A percentile compares a stretch with the other conserved stretches of the same genome.
Evolutionary conservation across 2,888 invertebrate genomes (phyloP).

Genomic region (Caenorhabditis sp.): DNA sequence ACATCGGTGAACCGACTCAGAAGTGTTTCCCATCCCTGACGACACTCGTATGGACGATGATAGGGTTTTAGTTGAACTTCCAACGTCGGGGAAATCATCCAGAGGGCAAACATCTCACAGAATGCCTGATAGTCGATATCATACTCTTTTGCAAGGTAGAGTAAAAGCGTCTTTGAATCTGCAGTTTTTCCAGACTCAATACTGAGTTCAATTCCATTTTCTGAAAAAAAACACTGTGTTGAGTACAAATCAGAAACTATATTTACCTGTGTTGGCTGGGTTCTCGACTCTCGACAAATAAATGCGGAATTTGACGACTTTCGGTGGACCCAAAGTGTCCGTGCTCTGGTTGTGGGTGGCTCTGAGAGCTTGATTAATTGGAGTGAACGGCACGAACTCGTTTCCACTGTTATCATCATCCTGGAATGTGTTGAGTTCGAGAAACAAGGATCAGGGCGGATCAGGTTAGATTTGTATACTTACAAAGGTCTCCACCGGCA

Average conservation of each 20-base stretch:
- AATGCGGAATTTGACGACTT: constrained; percentile 52
- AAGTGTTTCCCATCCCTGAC: constrained; percentile 54
- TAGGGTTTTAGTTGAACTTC: constrained; percentile 63
- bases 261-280: constrained; percentile 5
- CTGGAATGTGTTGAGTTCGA: neutral
- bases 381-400: constrained; percentile 42
- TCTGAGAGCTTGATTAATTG: constrained; percentile 39
- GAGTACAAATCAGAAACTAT: neutral
- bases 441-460: too few relatives aligned
- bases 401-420: neutral
- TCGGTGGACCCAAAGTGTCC: constrained; percentile 35
- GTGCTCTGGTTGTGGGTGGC: constrained; percentile 47
- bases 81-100: constrained; percentile 62
- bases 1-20: constrained; percentile 38
- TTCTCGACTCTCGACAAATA: constrained; percentile 44
- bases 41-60: constrained; percentile 60
- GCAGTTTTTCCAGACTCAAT: constrained; percentile 56
- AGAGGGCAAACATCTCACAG: constrained; percentile 56
- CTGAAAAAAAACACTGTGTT: neutral
- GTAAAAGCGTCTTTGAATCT: constrained; percentile 25
- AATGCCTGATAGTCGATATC: constrained; percentile 36
- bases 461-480: too few relatives aligned
- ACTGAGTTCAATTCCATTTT: constrained; percentile 49
- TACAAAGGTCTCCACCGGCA: constrained; percentile 46
- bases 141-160: constrained; percentile 32